Evolutionary conservation across 2,888 invertebrate genomes (phyloP).

Genomic region (Graphium colonna): DNA sequence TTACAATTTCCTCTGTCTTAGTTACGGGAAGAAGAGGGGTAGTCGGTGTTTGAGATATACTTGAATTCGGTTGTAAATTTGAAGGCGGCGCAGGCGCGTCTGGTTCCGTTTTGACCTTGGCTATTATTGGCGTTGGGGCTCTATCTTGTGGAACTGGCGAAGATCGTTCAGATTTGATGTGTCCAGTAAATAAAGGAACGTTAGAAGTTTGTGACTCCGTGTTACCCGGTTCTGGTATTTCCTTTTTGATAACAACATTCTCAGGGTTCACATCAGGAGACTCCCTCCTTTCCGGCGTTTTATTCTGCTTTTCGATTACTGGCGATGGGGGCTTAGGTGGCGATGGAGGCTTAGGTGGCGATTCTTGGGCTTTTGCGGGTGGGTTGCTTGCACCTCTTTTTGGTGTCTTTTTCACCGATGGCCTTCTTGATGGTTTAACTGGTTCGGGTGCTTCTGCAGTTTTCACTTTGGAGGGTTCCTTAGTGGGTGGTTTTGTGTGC

Average conservation of each 20-base stretch:
- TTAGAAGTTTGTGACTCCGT: conserved; percentile 38
- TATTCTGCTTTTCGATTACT: conserved; percentile 19
- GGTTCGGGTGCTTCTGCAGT: conserved; percentile 38
- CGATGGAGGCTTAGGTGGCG: conserved; percentile 26
- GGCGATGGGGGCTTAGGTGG: conserved; percentile 31
- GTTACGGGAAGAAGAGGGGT: conserved; percentile 53
- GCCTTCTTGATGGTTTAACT: conserved; percentile 45
- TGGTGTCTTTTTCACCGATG: conserved; percentile 67
- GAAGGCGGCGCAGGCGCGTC: conserved; percentile 32
- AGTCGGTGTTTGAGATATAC: conserved; percentile 22
- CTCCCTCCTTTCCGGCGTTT: conserved; percentile 40
- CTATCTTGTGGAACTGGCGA: conserved; percentile 46
- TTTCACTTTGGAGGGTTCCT: conserved; percentile 21
- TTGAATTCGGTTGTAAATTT: conserved; percentile 30
- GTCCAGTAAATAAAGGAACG: conserved; percentile 53
- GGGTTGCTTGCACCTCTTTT: conserved; percentile 55
- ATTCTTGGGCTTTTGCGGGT: conserved; percentile 36
- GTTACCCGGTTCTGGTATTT: conserved; percentile 40
- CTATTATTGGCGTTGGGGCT: conserved; percentile 50
- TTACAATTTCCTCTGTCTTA: conserved; percentile 52
- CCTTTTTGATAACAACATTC: conserved; percentile 63
- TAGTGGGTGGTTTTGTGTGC: background rate
- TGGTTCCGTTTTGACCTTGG: conserved; percentile 60
- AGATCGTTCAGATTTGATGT: conserved; percentile 62
- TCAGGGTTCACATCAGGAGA: conserved; percentile 42